phyloP scores from a whole-genome alignment of 2,888 invertebrate genomes.

The Galerucella nymphaeae region DNA sequence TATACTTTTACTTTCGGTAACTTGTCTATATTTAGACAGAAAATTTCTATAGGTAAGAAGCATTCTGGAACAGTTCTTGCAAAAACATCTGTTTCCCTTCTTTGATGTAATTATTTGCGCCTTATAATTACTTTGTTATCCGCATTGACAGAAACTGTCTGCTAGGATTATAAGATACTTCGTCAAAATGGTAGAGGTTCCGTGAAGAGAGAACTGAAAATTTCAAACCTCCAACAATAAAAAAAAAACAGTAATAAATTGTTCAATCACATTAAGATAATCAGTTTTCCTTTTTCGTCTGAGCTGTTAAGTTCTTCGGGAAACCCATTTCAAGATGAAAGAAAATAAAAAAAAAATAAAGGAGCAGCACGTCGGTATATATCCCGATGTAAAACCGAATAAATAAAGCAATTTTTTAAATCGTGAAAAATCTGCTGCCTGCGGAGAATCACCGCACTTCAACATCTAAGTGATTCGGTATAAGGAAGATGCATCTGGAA shows the following conservation, averaged over 20 bases:
- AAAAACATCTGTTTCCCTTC: too few relatives aligned
- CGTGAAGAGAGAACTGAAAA: background rate
- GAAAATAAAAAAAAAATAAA: conserved; percentile 22
- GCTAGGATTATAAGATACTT: too few relatives aligned
- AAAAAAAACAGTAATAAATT: conserved; percentile 26
- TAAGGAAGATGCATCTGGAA: conserved; percentile 32
- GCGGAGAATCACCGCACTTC: conserved; percentile 34
- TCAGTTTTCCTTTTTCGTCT: conserved; percentile 28
- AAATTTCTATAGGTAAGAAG: too few relatives aligned
- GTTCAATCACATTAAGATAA: conserved; percentile 27
- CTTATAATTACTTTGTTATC: too few relatives aligned
- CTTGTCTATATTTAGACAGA: too few relatives aligned
- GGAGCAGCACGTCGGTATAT: conserved; percentile 30
- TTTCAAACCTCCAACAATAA: background rate
- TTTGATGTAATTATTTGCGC: too few relatives aligned
- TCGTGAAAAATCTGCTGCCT: conserved; percentile 48
- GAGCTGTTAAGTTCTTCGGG: conserved; percentile 33
- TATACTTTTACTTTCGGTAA: too few relatives aligned
- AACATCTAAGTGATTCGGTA: conserved; percentile 33
- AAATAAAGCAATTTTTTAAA: conserved; percentile 55
- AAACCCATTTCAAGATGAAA: conserved; percentile 33
- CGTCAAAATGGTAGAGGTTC: background rate
- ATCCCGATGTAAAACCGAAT: conserved; percentile 42
- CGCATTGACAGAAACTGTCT: too few relatives aligned
- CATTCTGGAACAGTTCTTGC: too few relatives aligned